Evolutionary conservation across 1,140 invertebrate genomes (phyloP), one percentile per base, ranked within the genome.

Genomic region (Cryptotermes secundus): DNA sequence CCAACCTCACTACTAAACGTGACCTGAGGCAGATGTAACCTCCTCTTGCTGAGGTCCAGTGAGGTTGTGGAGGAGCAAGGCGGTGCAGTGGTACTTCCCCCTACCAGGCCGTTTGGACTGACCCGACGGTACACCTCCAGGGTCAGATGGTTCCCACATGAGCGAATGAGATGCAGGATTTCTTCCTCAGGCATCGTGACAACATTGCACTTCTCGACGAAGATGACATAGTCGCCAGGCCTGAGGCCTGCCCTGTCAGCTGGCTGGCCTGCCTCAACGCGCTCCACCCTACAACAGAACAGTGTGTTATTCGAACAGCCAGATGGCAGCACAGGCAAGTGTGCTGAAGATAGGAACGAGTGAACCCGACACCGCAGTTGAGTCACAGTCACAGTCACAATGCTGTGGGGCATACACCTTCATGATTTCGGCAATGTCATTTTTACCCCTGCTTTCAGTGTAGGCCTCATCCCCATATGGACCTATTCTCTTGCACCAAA

Each of bases 1-100:
- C 94, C 94, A 91, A 96, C 94, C 95, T 96, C 96, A 89, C 94
- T 93, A 88, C 92, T 96, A 90, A 96, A 96, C 45, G 95, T 95
- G 87, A 96, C 94, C 90, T 96, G 94, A 26, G 94, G 95, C 85
- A 95, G 91, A 86, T 94, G 93, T 26, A 94, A 89, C 85, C 93
- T 91, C 88, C 92, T 90, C 87, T 93, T 90, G 84, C 90, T 91
- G 72, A 91, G 90, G 85, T 93, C 92, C 31, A 92, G 86, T 7
- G 91, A 91, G 14, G 90, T 88, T 16, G 91, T 91, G 83, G 84
- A 83, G 45, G 83, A 83, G 82, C 81, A 85, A 85, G 14, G 91
- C 91, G 19, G 90, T 90, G 83, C 89, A 87, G 87, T n/a, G 87
- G 89, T 34, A 88, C 89, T n/a, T 87, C 86, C 38, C 22, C 53